phyloP scores from a whole-genome alignment of 2,113 vertebrate species.

The Ciconia maguari region DNA sequence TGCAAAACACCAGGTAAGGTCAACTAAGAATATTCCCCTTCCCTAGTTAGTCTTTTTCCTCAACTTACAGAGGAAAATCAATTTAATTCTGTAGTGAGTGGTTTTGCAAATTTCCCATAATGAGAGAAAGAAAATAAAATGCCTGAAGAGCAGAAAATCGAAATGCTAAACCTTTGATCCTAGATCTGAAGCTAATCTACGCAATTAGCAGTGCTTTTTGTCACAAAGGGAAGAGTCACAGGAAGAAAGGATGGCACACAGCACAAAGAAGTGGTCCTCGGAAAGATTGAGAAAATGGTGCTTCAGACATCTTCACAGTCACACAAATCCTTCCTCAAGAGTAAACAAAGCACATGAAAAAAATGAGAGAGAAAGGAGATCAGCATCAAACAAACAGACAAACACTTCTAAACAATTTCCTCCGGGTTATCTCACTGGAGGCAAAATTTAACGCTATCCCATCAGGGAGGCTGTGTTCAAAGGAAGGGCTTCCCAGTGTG shows the following conservation, averaged over 20 bases:
- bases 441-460: not conserved
- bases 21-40: not conserved
- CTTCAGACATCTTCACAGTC: not conserved
- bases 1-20: not conserved
- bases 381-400: not conserved
- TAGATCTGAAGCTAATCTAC: conserved; percentile 2
- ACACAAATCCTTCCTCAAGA: not conserved
- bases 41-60: not conserved
- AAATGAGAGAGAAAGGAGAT: not conserved
- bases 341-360: not conserved
- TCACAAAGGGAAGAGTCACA: not conserved
- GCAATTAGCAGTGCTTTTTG: not conserved
- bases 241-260: not conserved
- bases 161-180: not conserved
- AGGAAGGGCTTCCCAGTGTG: not conserved
- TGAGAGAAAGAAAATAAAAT: conserved; percentile 1
- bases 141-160: conserved; percentile 2
- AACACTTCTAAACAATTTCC: not conserved
- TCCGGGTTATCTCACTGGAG: not conserved
- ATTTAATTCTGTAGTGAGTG: not conserved
- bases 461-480: not conserved
- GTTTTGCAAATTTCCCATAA: not conserved
- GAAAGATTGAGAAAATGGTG: not conserved
- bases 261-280: not conserved
- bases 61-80: not conserved